These are phyloP conservation scores for Dyspetes luteomarginatus DNA, from an alignment of 2,888 invertebrate genomes.

Conservation along the genomic window DNA sequence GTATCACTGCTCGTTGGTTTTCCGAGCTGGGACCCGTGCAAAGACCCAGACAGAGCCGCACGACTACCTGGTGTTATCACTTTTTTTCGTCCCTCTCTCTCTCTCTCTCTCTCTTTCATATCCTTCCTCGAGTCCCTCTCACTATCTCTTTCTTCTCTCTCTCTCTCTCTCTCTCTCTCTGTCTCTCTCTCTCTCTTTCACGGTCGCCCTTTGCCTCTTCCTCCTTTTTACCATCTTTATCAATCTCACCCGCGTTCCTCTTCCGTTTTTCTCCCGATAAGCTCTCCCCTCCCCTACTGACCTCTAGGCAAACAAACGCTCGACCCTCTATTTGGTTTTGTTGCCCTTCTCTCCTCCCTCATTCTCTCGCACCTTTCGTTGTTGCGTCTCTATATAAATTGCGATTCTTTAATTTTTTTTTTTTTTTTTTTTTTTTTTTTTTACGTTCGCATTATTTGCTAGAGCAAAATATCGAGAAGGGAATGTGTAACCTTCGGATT, in stretches of 20 bases:
- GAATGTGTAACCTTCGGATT: slow-evolving; percentile 28
- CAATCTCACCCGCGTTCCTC: slow-evolving; percentile 37
- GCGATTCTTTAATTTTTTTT: neutral
- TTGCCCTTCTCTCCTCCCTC: slow-evolving; percentile 31
- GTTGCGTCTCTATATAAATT: slow-evolving; percentile 14
- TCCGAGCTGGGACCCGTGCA: slow-evolving; percentile 66
- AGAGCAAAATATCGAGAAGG: slow-evolving; percentile 7
- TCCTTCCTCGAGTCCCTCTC: slow-evolving; percentile 37
- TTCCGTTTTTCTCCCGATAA: slow-evolving; percentile 53
- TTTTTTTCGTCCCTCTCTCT: slow-evolving; percentile 31
- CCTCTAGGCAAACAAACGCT: slow-evolving; percentile 72
- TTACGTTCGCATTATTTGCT: neutral
- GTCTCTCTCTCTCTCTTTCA: slow-evolving; percentile 30
- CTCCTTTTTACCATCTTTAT: slow-evolving; percentile 54
- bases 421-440: neutral
- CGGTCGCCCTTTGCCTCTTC: slow-evolving; percentile 47
- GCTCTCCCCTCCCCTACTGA: too few relatives aligned
- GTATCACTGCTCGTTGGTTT: slow-evolving; percentile 75
- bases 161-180: slow-evolving; percentile 42
- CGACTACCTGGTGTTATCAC: slow-evolving; percentile 78
- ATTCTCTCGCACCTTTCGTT: slow-evolving; percentile 31
- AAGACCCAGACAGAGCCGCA: slow-evolving; percentile 66
- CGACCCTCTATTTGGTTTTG: slow-evolving; percentile 62
- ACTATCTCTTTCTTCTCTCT: slow-evolving; percentile 50
- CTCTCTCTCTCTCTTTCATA: slow-evolving; percentile 33